These are phyloP conservation scores for Cheilosia pagana DNA, from an alignment of 2,888 invertebrate species.

Conservation along the genomic window DNA sequence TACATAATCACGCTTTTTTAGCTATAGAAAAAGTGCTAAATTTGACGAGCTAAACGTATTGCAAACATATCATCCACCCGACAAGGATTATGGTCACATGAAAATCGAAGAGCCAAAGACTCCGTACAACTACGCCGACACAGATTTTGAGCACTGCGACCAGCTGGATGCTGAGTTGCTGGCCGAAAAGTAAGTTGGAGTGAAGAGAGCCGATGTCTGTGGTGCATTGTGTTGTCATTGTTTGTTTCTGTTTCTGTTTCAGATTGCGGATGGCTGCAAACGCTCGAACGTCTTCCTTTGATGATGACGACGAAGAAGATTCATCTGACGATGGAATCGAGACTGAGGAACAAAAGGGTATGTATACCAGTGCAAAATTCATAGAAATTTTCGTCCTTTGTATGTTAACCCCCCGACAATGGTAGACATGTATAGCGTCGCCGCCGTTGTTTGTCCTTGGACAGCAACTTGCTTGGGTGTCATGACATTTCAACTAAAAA, in stretches of 20 bases:
- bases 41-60: conserved; percentile 99
- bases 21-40: conserved; percentile 88
- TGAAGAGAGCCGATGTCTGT: conserved; percentile 9
- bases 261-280: conserved; percentile 82
- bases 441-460: conserved; percentile 44
- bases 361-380: too few relatives aligned
- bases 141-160: conserved; percentile 85
- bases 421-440: conserved; percentile 1
- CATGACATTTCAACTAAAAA: conserved; percentile 62
- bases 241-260: conserved; percentile 21
- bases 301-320: conserved; percentile 84
- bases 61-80: conserved; percentile 98
- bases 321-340: conserved; percentile 86
- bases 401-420: neutral
- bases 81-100: conserved; percentile 99
- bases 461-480: conserved; percentile 25
- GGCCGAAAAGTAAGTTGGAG: conserved; percentile 88
- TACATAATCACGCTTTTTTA: conserved; percentile 61
- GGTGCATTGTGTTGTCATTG: conserved; percentile 28
- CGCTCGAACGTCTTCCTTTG: conserved; percentile 83
- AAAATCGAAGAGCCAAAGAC: conserved; percentile 99
- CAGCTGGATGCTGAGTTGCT: conserved; percentile 89
- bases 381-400: conserved; percentile 4
- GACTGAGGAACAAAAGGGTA: conserved; percentile 86
- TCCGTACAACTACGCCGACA: conserved; percentile 89